Evolutionary conservation across 2,113 vertebrate genomes (phyloP), one percentile per base, ranked within the genome.

Genomic region (Chunga burmeisteri): DNA sequence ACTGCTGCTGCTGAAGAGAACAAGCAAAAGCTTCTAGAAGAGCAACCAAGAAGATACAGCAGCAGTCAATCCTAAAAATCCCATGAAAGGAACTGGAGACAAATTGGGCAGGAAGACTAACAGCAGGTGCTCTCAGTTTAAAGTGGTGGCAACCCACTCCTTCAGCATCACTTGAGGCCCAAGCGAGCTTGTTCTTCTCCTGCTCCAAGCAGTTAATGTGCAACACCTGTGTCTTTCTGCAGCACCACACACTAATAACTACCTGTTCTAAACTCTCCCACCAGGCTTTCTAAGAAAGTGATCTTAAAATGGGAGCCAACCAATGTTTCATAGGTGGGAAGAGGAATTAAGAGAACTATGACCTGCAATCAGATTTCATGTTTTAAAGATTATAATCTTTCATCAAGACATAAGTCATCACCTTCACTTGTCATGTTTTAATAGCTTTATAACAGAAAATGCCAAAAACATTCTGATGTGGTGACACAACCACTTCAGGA

Each of bases 11-110:
- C 18, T 29, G 18, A 44, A 67, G 13, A 22, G 14, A 55, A 23
- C 4, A 29, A 56, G 30, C 22, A 66, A 5, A 50, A 81, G 7
- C 20, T 79, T 44, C 50, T 15, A 9, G 10, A 68, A 66, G 20
- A 68, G n/a, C 0, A 1, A 36, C 4, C 3, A 1, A 63, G 61
- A 59, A 34, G 17, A 50, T 16, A 6, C 16, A 65, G 38, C n/a
- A 94, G 38, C 44, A 56, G 19, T 3, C 53, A 88, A 78, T 21
- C 25, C 34, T 19, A 16, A 63, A 50, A 21, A 40, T 6, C 15
- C 63, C 29, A 14, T 0, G 1, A 44, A 40, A 38, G 18, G 19
- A 52, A 30, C 6, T 32, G 61, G 16, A 88, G 11, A 9, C 23
- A 49, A 11, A 30, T 0, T 11, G 16, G 32, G 36, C 55, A 72